Evolutionary conservation across 2,888 invertebrate species (phyloP), one percentile per base, ranked within the genome.

Genomic region (Amphipyra berbera): DNA sequence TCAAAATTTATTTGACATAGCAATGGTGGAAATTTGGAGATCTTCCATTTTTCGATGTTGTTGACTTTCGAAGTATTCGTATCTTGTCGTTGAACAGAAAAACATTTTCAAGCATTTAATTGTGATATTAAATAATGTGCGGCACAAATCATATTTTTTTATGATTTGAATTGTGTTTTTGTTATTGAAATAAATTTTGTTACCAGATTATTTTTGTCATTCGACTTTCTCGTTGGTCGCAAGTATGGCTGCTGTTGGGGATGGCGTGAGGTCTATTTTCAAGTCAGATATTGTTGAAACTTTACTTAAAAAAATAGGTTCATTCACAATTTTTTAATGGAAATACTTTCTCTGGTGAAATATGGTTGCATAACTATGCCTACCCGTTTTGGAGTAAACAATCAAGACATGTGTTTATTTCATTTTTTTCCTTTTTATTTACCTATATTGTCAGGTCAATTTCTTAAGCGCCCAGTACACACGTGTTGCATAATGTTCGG

Each of bases 1-100:
- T 14, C 37, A 38, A 44, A 58, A 57, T 73, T 48, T 67, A 49
- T 63, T 56, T 69, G 74, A 41, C 62, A 53, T 27, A 42, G 42
- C 27, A 46, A 62, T 42, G 42, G 21, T 33, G 48, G 12, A 48
- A 14, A 53, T 71, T 59, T 63, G 15, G 38, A 54, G 49, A 60
- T 33, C 56, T 50, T 56, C 41, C 38, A 59, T 44, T 42, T 56
- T 42, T 4, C 13, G 8, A 21, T 46, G 15, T 44, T n/a, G 8
- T 46, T 47, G 55, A 38, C 45, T 56, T 1, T 7, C 10, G 7
- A 45, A 10, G 37, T 42, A 56, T 53, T 46, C 30, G 12, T 37
- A 14, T 33, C 15, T 42, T 47, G 40, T 30, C 13, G n/a, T 49
- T 35, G 5, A 54, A 41, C 14, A 46, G n/a, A 38, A 59, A 73